phyloP scores from a whole-genome alignment of 1,140 invertebrate species.

The Mamestra configurata region DNA sequence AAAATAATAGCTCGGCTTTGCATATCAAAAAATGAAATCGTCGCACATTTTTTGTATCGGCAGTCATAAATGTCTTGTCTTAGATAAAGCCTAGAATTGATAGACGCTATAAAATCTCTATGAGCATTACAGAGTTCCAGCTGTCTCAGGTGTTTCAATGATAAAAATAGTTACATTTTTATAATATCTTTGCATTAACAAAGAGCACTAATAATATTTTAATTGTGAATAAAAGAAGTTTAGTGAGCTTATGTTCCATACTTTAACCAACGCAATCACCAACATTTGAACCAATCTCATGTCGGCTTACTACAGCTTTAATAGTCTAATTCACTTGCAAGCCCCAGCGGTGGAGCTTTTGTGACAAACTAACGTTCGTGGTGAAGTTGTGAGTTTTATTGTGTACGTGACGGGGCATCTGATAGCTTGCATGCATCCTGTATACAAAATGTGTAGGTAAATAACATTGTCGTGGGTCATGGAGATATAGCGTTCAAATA shows the following conservation, averaged over 20 bases:
- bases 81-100: neutral
- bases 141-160: neutral
- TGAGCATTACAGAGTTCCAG: neutral
- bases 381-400: slow-evolving; percentile 70
- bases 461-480: slow-evolving; percentile 37
- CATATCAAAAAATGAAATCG: neutral
- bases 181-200: too few species aligned
- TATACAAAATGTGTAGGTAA: slow-evolving; percentile 41
- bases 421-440: slow-evolving; percentile 54
- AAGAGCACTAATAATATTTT: neutral
- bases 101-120: neutral
- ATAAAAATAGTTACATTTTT: neutral
- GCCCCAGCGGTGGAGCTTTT: slow-evolving; percentile 66
- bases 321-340: slow-evolving; percentile 65
- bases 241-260: neutral
- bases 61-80: neutral
- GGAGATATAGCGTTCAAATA: slow-evolving; percentile 8
- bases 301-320: slow-evolving; percentile 63
- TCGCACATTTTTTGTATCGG: neutral
- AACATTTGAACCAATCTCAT: slow-evolving; percentile 49
- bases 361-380: slow-evolving; percentile 63
- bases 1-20: too few species aligned
- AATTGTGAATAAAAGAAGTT: neutral
- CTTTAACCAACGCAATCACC: slow-evolving; percentile 3
- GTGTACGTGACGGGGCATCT: slow-evolving; percentile 71